These are phyloP conservation scores for Tetramorium simillimum DNA, from an alignment of 1,140 invertebrate species.

Conservation along the genomic window DNA sequence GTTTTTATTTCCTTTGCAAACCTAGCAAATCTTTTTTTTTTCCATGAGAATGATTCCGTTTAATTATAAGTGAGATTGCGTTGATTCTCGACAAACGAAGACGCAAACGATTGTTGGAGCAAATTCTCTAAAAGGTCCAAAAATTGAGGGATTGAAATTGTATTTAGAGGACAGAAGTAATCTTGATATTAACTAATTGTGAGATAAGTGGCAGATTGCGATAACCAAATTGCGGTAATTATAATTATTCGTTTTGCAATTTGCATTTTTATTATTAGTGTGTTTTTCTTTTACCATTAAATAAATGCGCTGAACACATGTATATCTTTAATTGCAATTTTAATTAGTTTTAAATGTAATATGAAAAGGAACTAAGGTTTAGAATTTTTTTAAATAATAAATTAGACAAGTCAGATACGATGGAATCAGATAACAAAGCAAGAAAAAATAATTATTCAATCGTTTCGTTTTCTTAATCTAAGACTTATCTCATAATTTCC, in stretches of 20 bases:
- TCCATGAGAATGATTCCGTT: neutral
- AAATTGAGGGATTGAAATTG: neutral
- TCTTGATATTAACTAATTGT: neutral
- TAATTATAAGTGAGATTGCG: neutral
- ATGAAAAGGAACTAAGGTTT: no score
- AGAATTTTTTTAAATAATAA: no score
- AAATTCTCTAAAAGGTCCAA: neutral
- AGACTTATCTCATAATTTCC: no score
- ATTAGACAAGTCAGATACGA: no score
- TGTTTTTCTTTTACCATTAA: no score
- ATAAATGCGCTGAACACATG: no score
- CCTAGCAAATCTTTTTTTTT: neutral
- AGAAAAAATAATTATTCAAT: no score
- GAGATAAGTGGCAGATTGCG: neutral
- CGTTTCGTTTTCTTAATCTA: no score
- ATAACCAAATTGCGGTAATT: neutral
- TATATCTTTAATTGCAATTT: no score
- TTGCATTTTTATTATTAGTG: no score
- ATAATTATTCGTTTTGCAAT: neutral
- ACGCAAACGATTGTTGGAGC: neutral
- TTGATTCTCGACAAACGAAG: neutral
- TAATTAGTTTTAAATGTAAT: no score
- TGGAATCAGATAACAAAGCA: no score
- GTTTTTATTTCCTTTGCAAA: slow-evolving; percentile 5
- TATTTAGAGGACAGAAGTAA: neutral